Evolutionary conservation across 2,797 vertebrate species (phyloP).

Genomic region (Sparidentex hasta): DNA sequence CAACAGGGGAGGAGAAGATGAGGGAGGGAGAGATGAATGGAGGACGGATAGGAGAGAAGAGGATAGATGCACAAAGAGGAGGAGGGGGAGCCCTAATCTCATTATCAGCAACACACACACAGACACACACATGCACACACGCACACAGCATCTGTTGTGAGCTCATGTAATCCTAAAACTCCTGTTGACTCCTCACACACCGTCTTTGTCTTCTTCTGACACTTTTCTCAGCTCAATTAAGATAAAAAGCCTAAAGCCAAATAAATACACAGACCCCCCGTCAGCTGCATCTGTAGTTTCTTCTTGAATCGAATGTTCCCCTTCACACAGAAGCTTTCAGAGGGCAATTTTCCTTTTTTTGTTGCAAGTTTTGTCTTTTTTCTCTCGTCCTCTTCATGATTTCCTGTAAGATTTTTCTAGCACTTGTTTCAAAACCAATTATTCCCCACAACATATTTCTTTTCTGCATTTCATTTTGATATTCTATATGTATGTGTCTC

Average conservation of each 20-base stretch:
- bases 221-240: constrained; percentile 56
- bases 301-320: not conserved
- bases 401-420: not conserved
- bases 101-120: constrained; percentile 44
- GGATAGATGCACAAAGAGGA: not conserved
- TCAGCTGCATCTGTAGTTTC: not conserved
- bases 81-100: constrained; percentile 51
- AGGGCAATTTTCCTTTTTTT: not conserved
- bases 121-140: not conserved
- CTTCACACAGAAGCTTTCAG: not conserved
- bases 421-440: not conserved
- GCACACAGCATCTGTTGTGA: constrained; percentile 40
- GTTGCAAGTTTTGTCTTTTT: too few relatives aligned
- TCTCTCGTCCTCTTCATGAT: too few relatives aligned
- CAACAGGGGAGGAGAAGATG: not conserved
- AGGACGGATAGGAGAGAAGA: constrained; percentile 2
- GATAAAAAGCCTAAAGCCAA: constrained; percentile 33
- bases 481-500: not conserved
- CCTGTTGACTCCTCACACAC: constrained; percentile 49
- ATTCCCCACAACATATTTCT: too few relatives aligned
- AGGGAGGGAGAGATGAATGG: constrained; percentile 16
- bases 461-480: too few relatives aligned
- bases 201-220: constrained; percentile 65
- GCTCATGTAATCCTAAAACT: constrained; percentile 57
- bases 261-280: not conserved